A percentile compares a stretch with the other conserved stretches of the same genome.
Evolutionary conservation across 2,888 invertebrate genomes (phyloP).

Genomic region (Philhelius pedissequus): DNA sequence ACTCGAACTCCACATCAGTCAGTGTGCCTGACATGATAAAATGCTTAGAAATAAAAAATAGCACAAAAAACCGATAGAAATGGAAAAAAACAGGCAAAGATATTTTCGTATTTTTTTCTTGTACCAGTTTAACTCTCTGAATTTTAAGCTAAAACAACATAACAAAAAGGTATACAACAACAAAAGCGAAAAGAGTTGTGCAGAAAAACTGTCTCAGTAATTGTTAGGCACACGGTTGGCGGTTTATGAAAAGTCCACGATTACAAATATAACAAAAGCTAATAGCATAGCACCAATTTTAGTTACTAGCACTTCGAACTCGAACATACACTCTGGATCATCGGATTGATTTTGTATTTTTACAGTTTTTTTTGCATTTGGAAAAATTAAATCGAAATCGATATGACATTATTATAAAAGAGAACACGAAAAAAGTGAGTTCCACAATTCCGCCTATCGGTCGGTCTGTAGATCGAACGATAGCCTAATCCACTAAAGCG

Average conservation of each 20-base stretch:
- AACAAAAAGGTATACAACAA: background rate
- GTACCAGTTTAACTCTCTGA: background rate
- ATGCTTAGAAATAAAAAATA: slow-evolving; percentile 36
- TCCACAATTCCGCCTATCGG: too few species aligned
- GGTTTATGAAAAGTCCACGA: slow-evolving; percentile 45
- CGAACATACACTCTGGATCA: background rate
- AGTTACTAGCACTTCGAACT: background rate
- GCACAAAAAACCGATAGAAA: slow-evolving; percentile 11
- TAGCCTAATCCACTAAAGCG: too few species aligned
- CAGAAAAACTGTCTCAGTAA: slow-evolving; percentile 59
- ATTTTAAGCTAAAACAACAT: background rate
- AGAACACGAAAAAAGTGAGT: too few species aligned
- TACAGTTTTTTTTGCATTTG: too few species aligned
- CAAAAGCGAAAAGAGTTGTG: slow-evolving; percentile 27
- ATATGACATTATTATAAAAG: too few species aligned
- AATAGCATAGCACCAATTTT: background rate
- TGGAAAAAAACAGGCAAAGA: slow-evolving; percentile 46
- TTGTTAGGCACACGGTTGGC: slow-evolving; percentile 28
- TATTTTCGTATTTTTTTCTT: background rate
- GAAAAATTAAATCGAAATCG: too few species aligned
- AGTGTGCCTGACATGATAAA: slow-evolving; percentile 31
- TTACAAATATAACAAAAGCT: slow-evolving; percentile 6
- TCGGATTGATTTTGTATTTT: background rate
- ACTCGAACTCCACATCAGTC: slow-evolving; percentile 14
- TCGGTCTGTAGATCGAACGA: too few species aligned